A percentile compares a stretch with the other conserved stretches of the same genome.
Conservation (phyloP, 2,888 invertebrate species). For the Drosophila cognata region DNA sequence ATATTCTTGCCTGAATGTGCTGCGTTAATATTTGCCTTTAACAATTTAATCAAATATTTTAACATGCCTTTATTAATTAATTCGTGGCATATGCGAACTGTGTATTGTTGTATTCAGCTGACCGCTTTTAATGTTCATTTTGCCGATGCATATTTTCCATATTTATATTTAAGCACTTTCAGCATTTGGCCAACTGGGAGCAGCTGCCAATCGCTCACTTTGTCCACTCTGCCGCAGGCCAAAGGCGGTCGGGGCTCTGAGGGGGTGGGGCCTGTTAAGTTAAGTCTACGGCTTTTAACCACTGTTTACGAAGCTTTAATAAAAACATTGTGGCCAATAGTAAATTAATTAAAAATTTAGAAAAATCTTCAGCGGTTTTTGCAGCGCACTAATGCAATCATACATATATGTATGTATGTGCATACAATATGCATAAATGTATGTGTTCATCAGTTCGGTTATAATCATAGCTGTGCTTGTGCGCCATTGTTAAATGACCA, state of each 20-base stretch:
- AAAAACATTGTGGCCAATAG: slow-evolving; percentile 66
- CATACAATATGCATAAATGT: background rate
- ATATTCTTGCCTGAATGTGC: slow-evolving; percentile 27
- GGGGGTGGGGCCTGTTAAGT: background rate
- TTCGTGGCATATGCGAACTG: slow-evolving; percentile 34
- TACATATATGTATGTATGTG: background rate
- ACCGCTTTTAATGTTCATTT: slow-evolving; percentile 59
- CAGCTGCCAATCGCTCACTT: slow-evolving; percentile 40
- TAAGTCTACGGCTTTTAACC: slow-evolving; percentile 25
- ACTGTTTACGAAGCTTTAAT: slow-evolving; percentile 63
- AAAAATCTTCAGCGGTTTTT: slow-evolving; percentile 22
- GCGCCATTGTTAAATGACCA: slow-evolving; percentile 1
- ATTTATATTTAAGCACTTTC: slow-evolving; percentile 41
- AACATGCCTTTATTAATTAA: slow-evolving; percentile 66
- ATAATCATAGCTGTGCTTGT: slow-evolving; percentile 1
- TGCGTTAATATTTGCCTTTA: slow-evolving; percentile 55
- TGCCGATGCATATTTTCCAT: background rate
- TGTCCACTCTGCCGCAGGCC: background rate
- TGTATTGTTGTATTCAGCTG: slow-evolving; percentile 33
- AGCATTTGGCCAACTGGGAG: slow-evolving; percentile 17
- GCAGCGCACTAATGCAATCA: slow-evolving; percentile 16
- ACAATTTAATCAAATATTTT: slow-evolving; percentile 70
- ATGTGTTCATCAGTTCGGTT: slow-evolving; percentile 6
- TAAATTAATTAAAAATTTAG: slow-evolving; percentile 71
- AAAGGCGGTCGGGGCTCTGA: slow-evolving; percentile 8